These are phyloP conservation scores for Karalla daura DNA, from an alignment of 2,797 vertebrate species.

Conservation along the genomic window DNA sequence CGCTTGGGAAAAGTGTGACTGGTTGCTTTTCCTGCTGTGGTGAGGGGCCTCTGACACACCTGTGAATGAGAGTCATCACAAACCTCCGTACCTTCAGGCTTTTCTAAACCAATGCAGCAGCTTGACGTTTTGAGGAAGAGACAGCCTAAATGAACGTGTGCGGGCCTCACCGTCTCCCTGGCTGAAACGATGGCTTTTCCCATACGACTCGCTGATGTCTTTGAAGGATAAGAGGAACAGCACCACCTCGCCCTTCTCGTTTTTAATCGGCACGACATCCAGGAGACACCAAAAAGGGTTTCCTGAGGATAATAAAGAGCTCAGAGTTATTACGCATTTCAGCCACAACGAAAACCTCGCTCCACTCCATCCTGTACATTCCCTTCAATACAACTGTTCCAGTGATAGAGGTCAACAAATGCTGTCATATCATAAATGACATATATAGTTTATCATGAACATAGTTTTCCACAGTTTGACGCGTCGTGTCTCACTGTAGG, in stretches of 20 bases:
- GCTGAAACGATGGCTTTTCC: slow-evolving; percentile 74
- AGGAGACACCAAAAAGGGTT: slow-evolving; percentile 91
- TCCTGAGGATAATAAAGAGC: slow-evolving; percentile 80
- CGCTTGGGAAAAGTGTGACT: slow-evolving; percentile 80
- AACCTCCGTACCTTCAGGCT: neutral
- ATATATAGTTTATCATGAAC: too few relatives aligned
- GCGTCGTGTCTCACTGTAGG: too few relatives aligned
- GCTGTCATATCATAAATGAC: too few relatives aligned
- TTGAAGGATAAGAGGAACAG: slow-evolving; percentile 97
- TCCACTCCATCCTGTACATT: too few relatives aligned
- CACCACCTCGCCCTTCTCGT: slow-evolving; percentile 95
- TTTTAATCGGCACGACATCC: slow-evolving; percentile 97
- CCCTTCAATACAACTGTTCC: too few relatives aligned
- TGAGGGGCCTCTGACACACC: slow-evolving; percentile 75
- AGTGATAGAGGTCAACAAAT: too few relatives aligned
- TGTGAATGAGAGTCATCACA: slow-evolving; percentile 24
- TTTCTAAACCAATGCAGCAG: neutral
- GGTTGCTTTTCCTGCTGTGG: slow-evolving; percentile 79
- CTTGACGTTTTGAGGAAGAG: neutral
- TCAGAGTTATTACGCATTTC: too few relatives aligned
- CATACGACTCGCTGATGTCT: slow-evolving; percentile 89
- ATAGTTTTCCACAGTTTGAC: too few relatives aligned
- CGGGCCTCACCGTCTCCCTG: slow-evolving; percentile 84
- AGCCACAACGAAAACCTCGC: too few relatives aligned
- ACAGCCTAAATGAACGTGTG: neutral